These are phyloP conservation scores for Trididemnum nubilum DNA, from an alignment of 23 tunicate species.

Conservation along the genomic window DNA sequence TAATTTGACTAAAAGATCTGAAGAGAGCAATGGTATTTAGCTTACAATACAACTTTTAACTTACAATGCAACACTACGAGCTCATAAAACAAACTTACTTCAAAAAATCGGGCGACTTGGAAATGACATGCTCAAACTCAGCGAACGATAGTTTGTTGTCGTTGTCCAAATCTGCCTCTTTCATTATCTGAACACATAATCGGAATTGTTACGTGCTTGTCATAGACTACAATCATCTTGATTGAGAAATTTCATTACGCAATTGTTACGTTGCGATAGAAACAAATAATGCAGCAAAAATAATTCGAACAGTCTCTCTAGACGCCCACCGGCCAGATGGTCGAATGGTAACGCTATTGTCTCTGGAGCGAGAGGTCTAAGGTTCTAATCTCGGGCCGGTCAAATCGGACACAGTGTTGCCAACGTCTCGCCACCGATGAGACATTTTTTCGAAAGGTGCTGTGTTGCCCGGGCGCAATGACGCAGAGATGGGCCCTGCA, in stretches of 20 bases:
- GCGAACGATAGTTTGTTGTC: constrained; percentile 77
- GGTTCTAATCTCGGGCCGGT: background rate
- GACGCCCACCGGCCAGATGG: too few relatives aligned
- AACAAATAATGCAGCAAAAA: too few relatives aligned
- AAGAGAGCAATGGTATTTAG: too few relatives aligned
- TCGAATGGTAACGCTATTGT: too few relatives aligned
- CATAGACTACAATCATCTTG: background rate
- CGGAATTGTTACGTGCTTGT: background rate
- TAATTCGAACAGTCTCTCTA: background rate
- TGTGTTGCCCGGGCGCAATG: too few relatives aligned
- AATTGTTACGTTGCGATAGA: too few relatives aligned
- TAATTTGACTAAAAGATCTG: too few relatives aligned
- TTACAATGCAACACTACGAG: too few relatives aligned
- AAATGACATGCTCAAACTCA: constrained; percentile 86
- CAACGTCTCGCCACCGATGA: background rate
- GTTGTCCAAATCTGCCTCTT: constrained; percentile 89
- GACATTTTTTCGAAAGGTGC: background rate
- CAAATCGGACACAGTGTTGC: background rate
- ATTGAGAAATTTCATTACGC: background rate
- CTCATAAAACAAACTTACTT: too few relatives aligned
- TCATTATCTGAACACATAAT: constrained; percentile 55
- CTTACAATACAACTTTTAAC: too few relatives aligned
- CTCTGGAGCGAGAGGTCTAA: background rate
- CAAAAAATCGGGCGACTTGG: constrained; percentile 91
- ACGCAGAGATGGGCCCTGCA: too few relatives aligned